Conservation (phyloP, 2,797 vertebrate species). For the Lithobates pipiens region DNA sequence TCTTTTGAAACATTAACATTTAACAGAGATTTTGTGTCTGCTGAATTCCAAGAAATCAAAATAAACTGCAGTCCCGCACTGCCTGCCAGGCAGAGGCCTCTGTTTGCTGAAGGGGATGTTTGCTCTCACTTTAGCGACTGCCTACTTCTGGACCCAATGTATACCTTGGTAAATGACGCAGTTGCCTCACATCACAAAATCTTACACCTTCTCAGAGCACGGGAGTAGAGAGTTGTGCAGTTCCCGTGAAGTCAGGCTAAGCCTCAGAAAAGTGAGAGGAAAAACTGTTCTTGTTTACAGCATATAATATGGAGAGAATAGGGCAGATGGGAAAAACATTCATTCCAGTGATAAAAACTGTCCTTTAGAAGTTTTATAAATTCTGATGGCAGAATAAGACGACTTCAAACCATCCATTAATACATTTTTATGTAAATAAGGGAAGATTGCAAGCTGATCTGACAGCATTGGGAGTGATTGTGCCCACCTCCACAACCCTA, state of each 20-base stretch:
- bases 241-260: background rate
- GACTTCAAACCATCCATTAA: background rate
- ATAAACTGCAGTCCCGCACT: conserved; percentile 69
- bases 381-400: background rate
- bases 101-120: conserved; percentile 67
- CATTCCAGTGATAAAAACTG: no score
- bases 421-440: no score
- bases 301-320: background rate
- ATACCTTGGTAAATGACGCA: conserved; percentile 58
- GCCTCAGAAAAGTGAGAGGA: background rate
- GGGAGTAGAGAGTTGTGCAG: no score
- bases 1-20: conserved; percentile 75
- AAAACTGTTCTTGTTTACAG: background rate
- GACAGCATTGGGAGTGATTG: background rate
- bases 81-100: conserved; percentile 72
- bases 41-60: conserved; percentile 76
- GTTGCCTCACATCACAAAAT: conserved; percentile 1
- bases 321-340: no score
- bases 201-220: background rate
- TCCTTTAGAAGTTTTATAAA: no score
- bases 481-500: background rate
- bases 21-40: conserved; percentile 76
- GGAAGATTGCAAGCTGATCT: background rate
- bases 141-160: conserved; percentile 38
- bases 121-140: conserved; percentile 40